Evolutionary conservation across 2,888 invertebrate species (phyloP).

Genomic region (Malachius bipustulatus): DNA sequence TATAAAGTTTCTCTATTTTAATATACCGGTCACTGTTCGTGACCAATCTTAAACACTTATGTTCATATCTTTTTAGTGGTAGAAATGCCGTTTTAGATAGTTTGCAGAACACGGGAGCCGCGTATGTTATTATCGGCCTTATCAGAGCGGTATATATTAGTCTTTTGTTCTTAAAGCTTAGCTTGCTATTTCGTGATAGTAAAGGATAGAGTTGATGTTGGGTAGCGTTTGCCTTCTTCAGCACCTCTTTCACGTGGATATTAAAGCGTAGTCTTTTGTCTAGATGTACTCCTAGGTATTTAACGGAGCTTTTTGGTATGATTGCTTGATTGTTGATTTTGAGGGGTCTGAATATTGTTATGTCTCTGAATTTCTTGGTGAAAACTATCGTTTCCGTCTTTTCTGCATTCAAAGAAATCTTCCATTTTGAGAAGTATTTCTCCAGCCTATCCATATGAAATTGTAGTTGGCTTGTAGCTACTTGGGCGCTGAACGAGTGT

Average conservation of each 20-base stretch:
- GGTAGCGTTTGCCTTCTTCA: constrained; percentile 8
- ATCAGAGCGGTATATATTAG: constrained; percentile 21
- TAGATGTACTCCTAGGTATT: no score
- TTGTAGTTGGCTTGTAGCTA: constrained; percentile 10
- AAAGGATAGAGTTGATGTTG: constrained; percentile 9
- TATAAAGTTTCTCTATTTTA: constrained; percentile 14
- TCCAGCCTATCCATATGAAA: constrained; percentile 9
- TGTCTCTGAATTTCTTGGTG: constrained; percentile 13
- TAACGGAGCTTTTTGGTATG: constrained; percentile 5
- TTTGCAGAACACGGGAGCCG: constrained; percentile 17
- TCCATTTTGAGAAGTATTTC: constrained; percentile 13
- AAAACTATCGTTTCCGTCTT: constrained; percentile 16
- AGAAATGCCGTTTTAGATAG: not conserved
- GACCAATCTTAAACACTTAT: constrained; percentile 15
- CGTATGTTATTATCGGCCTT: constrained; percentile 19
- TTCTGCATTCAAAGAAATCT: constrained; percentile 13
- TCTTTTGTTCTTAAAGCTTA: constrained; percentile 15
- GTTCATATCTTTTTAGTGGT: constrained; percentile 8
- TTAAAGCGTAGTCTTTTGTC: constrained; percentile 13
- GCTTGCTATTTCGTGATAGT: constrained; percentile 7
- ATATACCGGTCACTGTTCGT: constrained; percentile 12
- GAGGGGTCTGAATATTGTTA: constrained; percentile 9
- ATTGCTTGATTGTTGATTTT: constrained; percentile 12
- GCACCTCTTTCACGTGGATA: constrained; percentile 11
- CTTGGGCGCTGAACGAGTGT: constrained; percentile 9